Percentiles rank a stretch among this genome's conserved stretches.
Evolutionary conservation across 1,140 invertebrate genomes (phyloP).

Genomic region (Drosophila erecta): DNA sequence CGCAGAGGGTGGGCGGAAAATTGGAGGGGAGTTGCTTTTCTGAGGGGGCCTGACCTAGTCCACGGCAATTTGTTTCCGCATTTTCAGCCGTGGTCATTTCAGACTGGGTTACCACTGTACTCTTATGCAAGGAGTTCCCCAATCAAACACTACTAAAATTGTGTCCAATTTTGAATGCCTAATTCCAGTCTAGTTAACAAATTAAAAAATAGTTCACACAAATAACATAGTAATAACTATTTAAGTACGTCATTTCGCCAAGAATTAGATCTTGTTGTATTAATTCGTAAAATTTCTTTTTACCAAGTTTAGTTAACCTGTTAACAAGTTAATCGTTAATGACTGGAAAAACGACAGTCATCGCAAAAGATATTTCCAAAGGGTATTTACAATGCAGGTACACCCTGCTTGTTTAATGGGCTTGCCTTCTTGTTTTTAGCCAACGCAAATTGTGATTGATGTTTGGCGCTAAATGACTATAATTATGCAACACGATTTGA

Average conservation of each 20-base stretch:
- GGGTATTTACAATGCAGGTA: not conserved
- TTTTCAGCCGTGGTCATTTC: slow-evolving; percentile 51
- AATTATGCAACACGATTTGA: slow-evolving; percentile 73
- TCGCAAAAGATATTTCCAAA: not conserved
- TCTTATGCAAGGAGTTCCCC: not conserved
- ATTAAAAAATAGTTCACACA: too few relatives aligned
- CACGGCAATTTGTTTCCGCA: slow-evolving; percentile 74
- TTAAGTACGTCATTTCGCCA: too few relatives aligned
- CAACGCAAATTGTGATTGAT: slow-evolving; percentile 68
- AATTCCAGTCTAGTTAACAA: too few relatives aligned
- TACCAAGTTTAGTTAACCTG: too few relatives aligned
- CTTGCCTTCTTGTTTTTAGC: slow-evolving; percentile 7
- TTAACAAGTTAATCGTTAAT: too few relatives aligned
- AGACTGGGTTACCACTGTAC: slow-evolving; percentile 20
- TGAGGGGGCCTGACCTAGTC: slow-evolving; percentile 60
- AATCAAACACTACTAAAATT: too few relatives aligned
- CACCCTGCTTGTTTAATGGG: not conserved
- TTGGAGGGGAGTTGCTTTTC: slow-evolving; percentile 7
- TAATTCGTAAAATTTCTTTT: too few relatives aligned
- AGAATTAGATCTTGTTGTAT: too few relatives aligned
- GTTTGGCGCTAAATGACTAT: slow-evolving; percentile 59
- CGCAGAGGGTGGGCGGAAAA: slow-evolving; percentile 45
- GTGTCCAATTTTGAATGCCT: too few relatives aligned
- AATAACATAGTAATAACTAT: too few relatives aligned
- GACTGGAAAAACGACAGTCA: not conserved